These are phyloP conservation scores for Disparrhopalites patrizii DNA, from an alignment of 2,888 invertebrate genomes.

Conservation along the genomic window DNA sequence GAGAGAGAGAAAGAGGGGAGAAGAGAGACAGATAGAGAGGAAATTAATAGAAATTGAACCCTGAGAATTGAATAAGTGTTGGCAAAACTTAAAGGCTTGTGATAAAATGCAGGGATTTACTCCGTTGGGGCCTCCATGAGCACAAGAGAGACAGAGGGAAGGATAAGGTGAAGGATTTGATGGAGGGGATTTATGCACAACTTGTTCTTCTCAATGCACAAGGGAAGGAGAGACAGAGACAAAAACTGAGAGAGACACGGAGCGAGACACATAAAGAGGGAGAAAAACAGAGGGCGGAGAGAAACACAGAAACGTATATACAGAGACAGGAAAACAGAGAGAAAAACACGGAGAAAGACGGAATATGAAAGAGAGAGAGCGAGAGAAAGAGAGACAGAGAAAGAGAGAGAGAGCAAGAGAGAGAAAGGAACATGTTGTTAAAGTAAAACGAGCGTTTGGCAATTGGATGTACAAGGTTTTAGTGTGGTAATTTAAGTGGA, in stretches of 20 bases:
- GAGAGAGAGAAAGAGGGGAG: background rate
- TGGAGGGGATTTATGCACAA: background rate
- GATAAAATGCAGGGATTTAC: constrained; percentile 3
- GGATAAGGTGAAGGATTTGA: constrained; percentile 2
- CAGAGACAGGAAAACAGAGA: too few species aligned
- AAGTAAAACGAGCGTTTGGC: too few species aligned
- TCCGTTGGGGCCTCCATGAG: background rate
- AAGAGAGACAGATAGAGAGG: background rate
- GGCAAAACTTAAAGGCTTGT: background rate
- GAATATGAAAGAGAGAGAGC: too few species aligned
- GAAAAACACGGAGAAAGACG: too few species aligned
- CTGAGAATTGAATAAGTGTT: constrained; percentile 2
- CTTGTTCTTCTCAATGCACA: too few species aligned
- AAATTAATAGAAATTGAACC: background rate
- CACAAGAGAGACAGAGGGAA: background rate
- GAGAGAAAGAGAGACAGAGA: too few species aligned
- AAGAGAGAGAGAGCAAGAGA: too few species aligned
- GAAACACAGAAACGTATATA: background rate
- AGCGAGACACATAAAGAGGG: background rate
- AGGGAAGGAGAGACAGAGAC: too few species aligned
- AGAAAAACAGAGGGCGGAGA: background rate
- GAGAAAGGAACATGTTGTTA: too few species aligned
- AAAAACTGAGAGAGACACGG: too few species aligned
- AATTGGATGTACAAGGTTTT: background rate
- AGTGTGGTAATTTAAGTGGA: constrained; percentile 2